Evolutionary conservation across 1,140 invertebrate genomes (phyloP), one percentile per base, ranked within the genome.

Genomic region (Platyscapa corneri): DNA sequence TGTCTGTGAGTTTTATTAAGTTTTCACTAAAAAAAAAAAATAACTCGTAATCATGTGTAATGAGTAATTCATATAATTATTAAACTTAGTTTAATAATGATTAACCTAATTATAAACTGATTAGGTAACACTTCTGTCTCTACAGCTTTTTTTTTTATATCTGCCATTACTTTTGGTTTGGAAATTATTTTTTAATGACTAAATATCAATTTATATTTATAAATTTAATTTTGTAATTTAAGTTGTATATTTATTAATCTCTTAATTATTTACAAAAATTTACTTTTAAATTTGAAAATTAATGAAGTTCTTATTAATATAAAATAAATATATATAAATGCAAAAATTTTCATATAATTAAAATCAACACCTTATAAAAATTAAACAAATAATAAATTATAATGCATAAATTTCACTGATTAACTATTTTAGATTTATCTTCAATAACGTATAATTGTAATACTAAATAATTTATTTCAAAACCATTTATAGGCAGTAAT

Each of bases 371-470:
- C 3, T 10, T 14, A 74, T 6, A 74, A 74, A 42, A 42, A 74
- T 23, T 74, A 5, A 30, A 46, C 30, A 76, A 76, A 46, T 60
- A 2, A 60, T 49, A n/a, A 34, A 42, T 42, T 74, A 7, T 74
- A 42, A 27, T 27, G 27, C 37, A 27, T 27, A 60, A 16, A 53
- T 53, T 10, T 60, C 6, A 76, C 16, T 76, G 7, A 64, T 79
- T 39, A n/a, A 7, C 3, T 3, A 39, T 23, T 67, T 81, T 88
- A 60, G 72, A 67, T 80, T 64, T 39, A 83, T 88, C 78, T 83
- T 91, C 89, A 30, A 91, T 67, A 27, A 88, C 90, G 82, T 92
- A 92, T 81, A 90, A 89, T 79, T 92, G 91, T n/a, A 92, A 86
- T 46, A 83, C 89, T 82, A 92, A 87, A 86, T 89, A 89, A 67